Evolutionary conservation across 2,797 vertebrate genomes (phyloP).

Genomic region (Dallia pectoralis): DNA sequence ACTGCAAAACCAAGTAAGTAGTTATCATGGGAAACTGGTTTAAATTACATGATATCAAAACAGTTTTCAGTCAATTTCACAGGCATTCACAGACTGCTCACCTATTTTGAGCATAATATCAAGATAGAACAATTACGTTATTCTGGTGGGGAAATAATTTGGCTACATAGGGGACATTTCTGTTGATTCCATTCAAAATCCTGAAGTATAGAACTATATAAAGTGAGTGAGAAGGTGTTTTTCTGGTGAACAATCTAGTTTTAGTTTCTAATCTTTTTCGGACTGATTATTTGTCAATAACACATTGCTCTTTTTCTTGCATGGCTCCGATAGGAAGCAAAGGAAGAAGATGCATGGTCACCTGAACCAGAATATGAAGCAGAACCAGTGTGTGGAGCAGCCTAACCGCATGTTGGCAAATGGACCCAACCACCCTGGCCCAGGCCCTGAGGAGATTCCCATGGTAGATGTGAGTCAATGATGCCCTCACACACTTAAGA

Average conservation of each 20-base stretch:
- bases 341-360: conserved; percentile 94
- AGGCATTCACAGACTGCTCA: background rate
- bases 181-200: too few species aligned
- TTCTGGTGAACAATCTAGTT: background rate
- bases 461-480: conserved; percentile 88
- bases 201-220: too few species aligned
- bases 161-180: too few species aligned
- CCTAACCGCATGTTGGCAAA: conserved; percentile 88
- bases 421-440: conserved; percentile 87
- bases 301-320: background rate
- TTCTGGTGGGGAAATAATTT: too few species aligned
- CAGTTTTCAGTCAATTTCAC: background rate
- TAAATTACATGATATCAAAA: background rate
- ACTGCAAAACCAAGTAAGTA: conserved; percentile 98
- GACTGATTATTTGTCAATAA: background rate
- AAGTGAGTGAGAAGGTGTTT: too few species aligned
- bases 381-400: conserved; percentile 91
- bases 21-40: background rate
- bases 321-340: conserved; percentile 80
- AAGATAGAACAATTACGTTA: too few species aligned
- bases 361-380: conserved; percentile 83
- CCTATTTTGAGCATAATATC: too few species aligned
- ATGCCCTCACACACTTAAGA: background rate
- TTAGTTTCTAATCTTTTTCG: background rate
- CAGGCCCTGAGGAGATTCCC: conserved; percentile 87